These are phyloP conservation scores for Hirtodrosophila trivittata DNA, from an alignment of 2,888 invertebrate genomes.

Conservation along the genomic window DNA sequence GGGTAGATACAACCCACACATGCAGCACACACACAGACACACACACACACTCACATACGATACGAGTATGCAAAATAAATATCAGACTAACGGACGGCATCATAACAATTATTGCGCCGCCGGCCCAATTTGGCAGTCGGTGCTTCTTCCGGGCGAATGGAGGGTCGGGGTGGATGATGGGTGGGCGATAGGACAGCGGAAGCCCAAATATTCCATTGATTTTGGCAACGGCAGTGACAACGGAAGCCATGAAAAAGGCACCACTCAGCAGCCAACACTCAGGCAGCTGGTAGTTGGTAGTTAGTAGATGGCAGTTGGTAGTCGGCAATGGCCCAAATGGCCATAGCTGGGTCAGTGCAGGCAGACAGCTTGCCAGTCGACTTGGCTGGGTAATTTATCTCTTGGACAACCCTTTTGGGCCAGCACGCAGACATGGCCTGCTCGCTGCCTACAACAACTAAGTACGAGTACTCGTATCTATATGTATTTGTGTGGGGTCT, in stretches of 20 bases:
- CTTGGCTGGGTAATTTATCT: slow-evolving; percentile 72
- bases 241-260: slow-evolving; percentile 68
- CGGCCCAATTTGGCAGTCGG: slow-evolving; percentile 62
- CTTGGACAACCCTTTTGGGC: slow-evolving; percentile 53
- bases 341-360: slow-evolving; percentile 46
- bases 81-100: slow-evolving; percentile 73
- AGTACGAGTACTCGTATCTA: not conserved
- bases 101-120: slow-evolving; percentile 75
- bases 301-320: slow-evolving; percentile 35
- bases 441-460: slow-evolving; percentile 14
- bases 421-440: slow-evolving; percentile 22
- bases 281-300: slow-evolving; percentile 40
- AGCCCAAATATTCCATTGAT: slow-evolving; percentile 70
- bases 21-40: slow-evolving; percentile 41
- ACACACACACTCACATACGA: slow-evolving; percentile 9
- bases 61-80: slow-evolving; percentile 71
- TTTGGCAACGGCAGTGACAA: slow-evolving; percentile 67
- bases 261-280: slow-evolving; percentile 29
- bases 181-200: slow-evolving; percentile 59
- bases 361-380: slow-evolving; percentile 37
- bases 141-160: slow-evolving; percentile 8
- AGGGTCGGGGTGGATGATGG: slow-evolving; percentile 7
- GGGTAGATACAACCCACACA: slow-evolving; percentile 26
- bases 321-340: slow-evolving; percentile 64
- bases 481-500: slow-evolving; percentile 55